Percentiles rank a stretch among this genome's conserved stretches.
phyloP scores from a whole-genome alignment of 1,140 invertebrate genomes.

The Pteromalus puparum region DNA sequence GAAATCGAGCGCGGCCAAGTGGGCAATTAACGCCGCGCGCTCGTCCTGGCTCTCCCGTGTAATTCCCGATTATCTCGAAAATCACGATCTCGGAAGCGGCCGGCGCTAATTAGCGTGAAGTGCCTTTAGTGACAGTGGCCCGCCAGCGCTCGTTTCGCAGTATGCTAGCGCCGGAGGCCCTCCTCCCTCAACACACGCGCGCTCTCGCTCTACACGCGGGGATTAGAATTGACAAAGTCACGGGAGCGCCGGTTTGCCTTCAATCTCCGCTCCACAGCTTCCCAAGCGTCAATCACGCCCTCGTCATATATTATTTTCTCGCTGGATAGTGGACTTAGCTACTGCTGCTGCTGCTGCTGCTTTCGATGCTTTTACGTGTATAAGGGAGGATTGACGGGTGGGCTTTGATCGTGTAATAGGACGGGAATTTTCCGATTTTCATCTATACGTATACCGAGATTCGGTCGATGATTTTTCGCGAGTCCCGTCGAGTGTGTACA shows the following conservation, averaged over 20 bases:
- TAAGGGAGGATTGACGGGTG: neutral
- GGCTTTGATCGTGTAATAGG: neutral
- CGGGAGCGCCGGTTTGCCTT: slow-evolving; percentile 15
- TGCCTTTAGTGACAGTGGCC: slow-evolving; percentile 49
- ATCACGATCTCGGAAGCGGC: slow-evolving; percentile 52
- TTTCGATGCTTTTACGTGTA: neutral
- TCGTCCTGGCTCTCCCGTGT: slow-evolving; percentile 35
- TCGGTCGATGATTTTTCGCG: too few species aligned
- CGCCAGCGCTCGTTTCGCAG: neutral
- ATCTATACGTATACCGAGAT: too few species aligned
- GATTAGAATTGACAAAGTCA: slow-evolving; percentile 55
- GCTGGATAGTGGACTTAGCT: neutral
- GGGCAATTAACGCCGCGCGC: slow-evolving; percentile 44
- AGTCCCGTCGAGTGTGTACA: too few species aligned
- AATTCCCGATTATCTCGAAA: slow-evolving; percentile 60
- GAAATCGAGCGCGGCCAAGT: slow-evolving; percentile 38
- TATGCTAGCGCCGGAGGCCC: neutral
- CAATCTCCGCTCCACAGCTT: slow-evolving; percentile 21
- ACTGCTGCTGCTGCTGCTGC: slow-evolving; percentile 13
- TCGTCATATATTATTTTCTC: slow-evolving; percentile 38
- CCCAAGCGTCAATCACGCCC: slow-evolving; percentile 29
- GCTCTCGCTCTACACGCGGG: neutral
- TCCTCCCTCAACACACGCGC: neutral
- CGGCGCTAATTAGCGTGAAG: slow-evolving; percentile 54
- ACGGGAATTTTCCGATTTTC: too few species aligned